Percentiles rank a stretch among this genome's conserved stretches.
These are phyloP conservation scores for Selene dorsalis DNA, from an alignment of 2,797 vertebrate species.

Conservation along the genomic window DNA sequence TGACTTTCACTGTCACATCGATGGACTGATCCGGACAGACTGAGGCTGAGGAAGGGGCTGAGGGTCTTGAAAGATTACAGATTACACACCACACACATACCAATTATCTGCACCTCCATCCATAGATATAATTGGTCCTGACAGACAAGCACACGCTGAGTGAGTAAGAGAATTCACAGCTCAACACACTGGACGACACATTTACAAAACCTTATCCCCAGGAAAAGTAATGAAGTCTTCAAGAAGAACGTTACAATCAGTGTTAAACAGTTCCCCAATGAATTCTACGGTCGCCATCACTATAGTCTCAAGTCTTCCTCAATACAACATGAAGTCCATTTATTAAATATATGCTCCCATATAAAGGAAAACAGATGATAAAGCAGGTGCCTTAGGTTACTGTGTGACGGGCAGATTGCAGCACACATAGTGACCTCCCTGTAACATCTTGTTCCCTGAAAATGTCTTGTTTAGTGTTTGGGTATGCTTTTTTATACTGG, in stretches of 20 bases:
- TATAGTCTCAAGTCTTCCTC: no score
- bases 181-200: background rate
- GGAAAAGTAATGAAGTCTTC: background rate
- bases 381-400: no score
- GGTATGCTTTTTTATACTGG: no score
- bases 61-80: background rate
- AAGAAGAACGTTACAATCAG: background rate
- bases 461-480: no score
- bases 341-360: no score
- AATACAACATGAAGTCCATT: no score
- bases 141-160: background rate
- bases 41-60: background rate
- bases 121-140: background rate
- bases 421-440: no score
- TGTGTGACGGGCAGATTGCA: no score
- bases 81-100: background rate
- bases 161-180: background rate
- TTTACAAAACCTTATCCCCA: background rate
- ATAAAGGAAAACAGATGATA: no score
- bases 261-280: no score
- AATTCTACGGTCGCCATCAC: no score
- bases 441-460: no score
- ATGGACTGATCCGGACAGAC: background rate
- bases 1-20: constrained; percentile 1
- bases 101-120: background rate